A percentile compares a stretch with the other conserved stretches of the same genome.
Conservation (phyloP, 2,888 invertebrate species). For the Leptinotarsa peninsularis region DNA sequence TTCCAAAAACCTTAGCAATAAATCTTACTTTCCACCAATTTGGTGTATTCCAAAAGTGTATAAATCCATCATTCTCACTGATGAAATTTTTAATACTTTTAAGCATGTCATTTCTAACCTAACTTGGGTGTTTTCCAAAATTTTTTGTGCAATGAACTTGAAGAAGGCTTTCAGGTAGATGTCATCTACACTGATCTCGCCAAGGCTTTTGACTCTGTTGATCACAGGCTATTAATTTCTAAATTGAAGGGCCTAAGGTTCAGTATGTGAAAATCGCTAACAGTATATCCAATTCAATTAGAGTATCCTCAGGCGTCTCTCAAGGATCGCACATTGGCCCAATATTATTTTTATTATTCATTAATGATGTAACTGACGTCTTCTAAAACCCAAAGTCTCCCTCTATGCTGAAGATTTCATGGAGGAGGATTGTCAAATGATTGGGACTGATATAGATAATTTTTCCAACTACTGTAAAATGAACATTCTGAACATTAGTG, state of each 20-base stretch:
- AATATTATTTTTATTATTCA: neutral
- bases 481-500: constrained; percentile 12
- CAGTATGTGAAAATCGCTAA: neutral
- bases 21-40: constrained; percentile 11
- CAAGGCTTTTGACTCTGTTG: constrained; percentile 20
- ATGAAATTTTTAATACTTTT: constrained; percentile 18
- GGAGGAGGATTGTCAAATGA: neutral
- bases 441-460: neutral
- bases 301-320: neutral
- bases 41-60: constrained; percentile 25
- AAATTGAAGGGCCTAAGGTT: neutral
- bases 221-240: neutral
- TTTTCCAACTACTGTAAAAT: constrained; percentile 3
- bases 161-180: constrained; percentile 14
- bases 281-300: neutral
- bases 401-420: neutral
- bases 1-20: neutral
- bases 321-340: neutral
- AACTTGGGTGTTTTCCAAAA: neutral
- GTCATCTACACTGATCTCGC: constrained; percentile 12
- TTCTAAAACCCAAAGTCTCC: neutral
- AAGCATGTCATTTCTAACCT: constrained; percentile 4
- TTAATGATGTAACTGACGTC: neutral
- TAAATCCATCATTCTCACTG: constrained; percentile 26
- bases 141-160: neutral